Evolutionary conservation across 2,113 vertebrate species (phyloP).

Genomic region (Cebidichthys violaceus): DNA sequence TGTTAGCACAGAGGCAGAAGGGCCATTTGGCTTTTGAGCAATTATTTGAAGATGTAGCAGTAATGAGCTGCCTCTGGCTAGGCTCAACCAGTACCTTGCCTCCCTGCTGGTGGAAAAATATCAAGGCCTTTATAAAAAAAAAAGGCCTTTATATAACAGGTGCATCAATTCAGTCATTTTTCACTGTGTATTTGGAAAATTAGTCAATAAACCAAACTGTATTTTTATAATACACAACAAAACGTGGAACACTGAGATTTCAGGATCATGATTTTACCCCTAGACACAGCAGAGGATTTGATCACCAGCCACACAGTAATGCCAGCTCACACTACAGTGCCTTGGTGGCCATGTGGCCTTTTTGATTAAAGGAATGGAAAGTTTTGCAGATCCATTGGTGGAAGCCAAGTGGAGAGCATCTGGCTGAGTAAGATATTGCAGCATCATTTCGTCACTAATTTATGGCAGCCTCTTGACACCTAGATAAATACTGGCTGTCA

Average conservation of each 20-base stretch:
- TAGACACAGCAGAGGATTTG: slow-evolving; percentile 4
- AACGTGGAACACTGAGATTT: background rate
- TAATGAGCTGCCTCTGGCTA: slow-evolving; percentile 54
- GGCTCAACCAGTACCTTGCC: slow-evolving; percentile 5
- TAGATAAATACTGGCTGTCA: slow-evolving; percentile 82
- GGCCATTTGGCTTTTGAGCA: slow-evolving; percentile 41
- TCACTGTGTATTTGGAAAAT: background rate
- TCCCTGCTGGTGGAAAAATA: slow-evolving; percentile 29
- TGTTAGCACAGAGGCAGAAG: background rate
- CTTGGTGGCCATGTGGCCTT: slow-evolving; percentile 31
- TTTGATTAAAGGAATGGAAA: slow-evolving; percentile 81
- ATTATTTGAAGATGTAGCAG: slow-evolving; percentile 48
- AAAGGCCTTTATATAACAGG: background rate
- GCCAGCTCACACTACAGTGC: slow-evolving; percentile 35
- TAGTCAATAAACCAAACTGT: background rate
- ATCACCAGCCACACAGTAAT: slow-evolving; percentile 22
- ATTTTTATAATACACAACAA: slow-evolving; percentile 16
- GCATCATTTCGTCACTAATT: slow-evolving; percentile 82
- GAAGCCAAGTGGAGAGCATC: slow-evolving; percentile 75
- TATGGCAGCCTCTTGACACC: slow-evolving; percentile 77
- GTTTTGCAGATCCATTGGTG: slow-evolving; percentile 57
- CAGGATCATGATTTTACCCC: slow-evolving; percentile 3
- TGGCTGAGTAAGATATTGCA: slow-evolving; percentile 81
- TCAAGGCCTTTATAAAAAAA: background rate
- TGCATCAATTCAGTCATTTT: background rate